Evolutionary conservation across 2,888 invertebrate genomes (phyloP), one percentile per base, ranked within the genome.

Genomic region (Nephrotoma appendiculata): DNA sequence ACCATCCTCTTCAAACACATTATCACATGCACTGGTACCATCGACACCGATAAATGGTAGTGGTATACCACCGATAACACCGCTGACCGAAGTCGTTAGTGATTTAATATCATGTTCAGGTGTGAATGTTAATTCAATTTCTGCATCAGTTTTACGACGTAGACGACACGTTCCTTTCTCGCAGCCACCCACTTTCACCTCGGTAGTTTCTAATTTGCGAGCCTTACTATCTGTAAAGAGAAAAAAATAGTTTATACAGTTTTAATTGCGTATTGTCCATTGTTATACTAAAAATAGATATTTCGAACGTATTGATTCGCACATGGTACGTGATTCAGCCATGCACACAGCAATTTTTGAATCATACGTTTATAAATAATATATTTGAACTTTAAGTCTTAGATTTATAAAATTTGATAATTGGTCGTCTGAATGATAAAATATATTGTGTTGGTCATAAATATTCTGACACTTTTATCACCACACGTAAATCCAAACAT

Each of bases 1-100:
- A 0, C 94, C 95, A 87, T 93, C 93, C 0, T 90, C 90, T 88
- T 93, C 91, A 89, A 91, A 94, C 86, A 97, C 91, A 88, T 94
- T 93, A 41, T 92, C 92, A 89, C 96, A 96, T 44, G 96, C 94
- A 86, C 93, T 93, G 41, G 91, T 92, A 11, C 95, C 95, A 90
- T 96, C 95, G 12, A 96, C 95, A 7, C 97, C 96, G 9, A 96
- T 89, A 90, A 96, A 96, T 0, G 97, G 96, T 86, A 97, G 89
- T 0, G 93, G 92, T 0, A 96, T 89, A 0, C 94, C 94, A 2
- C 93, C 89, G 19, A 96, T 92, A 0, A 92, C 91, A 0, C 95
- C 97, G 87, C 90, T 91, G 6, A 96, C 96, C 7, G 91, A 90
- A 87, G 95, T 95, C 84, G 86, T 93, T 85, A 96, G 86, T 0